Evolutionary conservation across 1,140 invertebrate genomes (phyloP), one percentile per base, ranked within the genome.

Genomic region (Colletes gigas): DNA sequence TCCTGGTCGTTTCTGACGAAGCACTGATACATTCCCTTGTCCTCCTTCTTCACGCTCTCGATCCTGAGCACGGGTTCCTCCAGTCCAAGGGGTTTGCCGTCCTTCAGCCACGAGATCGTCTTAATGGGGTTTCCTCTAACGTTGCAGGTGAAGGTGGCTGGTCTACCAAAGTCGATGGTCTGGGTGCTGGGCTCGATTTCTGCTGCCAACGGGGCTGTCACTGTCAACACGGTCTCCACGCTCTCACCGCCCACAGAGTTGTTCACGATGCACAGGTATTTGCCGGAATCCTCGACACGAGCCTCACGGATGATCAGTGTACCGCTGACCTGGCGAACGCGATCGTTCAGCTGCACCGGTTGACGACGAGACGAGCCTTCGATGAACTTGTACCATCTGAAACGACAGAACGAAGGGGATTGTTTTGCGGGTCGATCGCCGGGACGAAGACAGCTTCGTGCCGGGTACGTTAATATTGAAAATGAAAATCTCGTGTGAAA

Each of bases 1-100:
- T 99, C 98, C 91, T 98, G 97, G 89, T 98, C 98, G 90, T 99
- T 99, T 65, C 97, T 94, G 52, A 98, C 97, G 90, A 99, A 98
- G 91, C 98, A 99, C 89, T 99, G 98, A 91, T 99, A 99, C 98
- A 99, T 99, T 91, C 98, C 98, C 90, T 98, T 98, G 91, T 99
- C 98, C 93, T 98, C 97, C 88, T 98, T 97, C 91, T 97, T 97
- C 0, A 99, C 98, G 6, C 96, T 96, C 84, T 97, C 97, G 88
- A 99, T 98, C 71, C 96, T 95, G 19, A 99, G 92, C 62, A 96
- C 94, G 0, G 96, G 94, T 82, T 97, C 97, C 81, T 96, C 96
- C 88, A 97, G 96, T 69, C 96, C 95, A 82, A 98, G 94, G 52
- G 95, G 95, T 92, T 97, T 96, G 82, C 98, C 98, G 91, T 99